These are phyloP conservation scores for Odontesthes bonariensis DNA, from an alignment of 2,113 vertebrate genomes.

Conservation along the genomic window DNA sequence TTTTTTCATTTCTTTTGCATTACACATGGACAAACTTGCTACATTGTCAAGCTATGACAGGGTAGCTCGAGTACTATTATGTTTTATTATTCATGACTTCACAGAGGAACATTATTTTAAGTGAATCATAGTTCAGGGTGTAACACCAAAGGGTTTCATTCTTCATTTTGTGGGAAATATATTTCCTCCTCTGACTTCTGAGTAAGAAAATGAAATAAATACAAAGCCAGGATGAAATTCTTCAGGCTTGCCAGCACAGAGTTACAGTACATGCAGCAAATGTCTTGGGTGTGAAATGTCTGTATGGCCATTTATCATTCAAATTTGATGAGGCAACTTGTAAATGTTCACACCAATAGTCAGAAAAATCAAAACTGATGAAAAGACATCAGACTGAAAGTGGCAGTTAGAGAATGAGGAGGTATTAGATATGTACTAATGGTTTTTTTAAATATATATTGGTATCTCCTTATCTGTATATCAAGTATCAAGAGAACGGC, in stretches of 20 bases:
- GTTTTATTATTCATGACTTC: conserved; percentile 47
- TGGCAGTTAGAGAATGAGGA: not conserved
- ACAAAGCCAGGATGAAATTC: not conserved
- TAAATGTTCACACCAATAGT: conserved; percentile 29
- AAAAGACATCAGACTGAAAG: conserved; percentile 4
- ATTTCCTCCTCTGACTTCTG: conserved; percentile 19
- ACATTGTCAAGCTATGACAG: conserved; percentile 2
- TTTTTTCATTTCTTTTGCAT: conserved; percentile 21
- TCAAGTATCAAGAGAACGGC: too few species aligned
- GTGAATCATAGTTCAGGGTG: conserved; percentile 34
- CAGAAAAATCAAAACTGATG: not conserved
- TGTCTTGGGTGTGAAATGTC: not conserved
- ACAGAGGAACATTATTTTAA: conserved; percentile 44
- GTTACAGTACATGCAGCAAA: not conserved
- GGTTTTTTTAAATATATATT: too few species aligned
- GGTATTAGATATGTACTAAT: not conserved
- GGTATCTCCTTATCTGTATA: too few species aligned
- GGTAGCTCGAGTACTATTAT: conserved; percentile 9
- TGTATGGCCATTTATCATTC: not conserved
- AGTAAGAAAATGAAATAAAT: conserved; percentile 12
- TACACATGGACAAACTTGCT: conserved; percentile 13
- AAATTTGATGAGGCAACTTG: conserved; percentile 33
- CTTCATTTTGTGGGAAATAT: conserved; percentile 46
- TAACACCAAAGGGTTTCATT: conserved; percentile 49
- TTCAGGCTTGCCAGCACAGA: not conserved